Evolutionary conservation across 2,797 vertebrate species (phyloP).

Genomic region (Tokudaia muenninki): DNA sequence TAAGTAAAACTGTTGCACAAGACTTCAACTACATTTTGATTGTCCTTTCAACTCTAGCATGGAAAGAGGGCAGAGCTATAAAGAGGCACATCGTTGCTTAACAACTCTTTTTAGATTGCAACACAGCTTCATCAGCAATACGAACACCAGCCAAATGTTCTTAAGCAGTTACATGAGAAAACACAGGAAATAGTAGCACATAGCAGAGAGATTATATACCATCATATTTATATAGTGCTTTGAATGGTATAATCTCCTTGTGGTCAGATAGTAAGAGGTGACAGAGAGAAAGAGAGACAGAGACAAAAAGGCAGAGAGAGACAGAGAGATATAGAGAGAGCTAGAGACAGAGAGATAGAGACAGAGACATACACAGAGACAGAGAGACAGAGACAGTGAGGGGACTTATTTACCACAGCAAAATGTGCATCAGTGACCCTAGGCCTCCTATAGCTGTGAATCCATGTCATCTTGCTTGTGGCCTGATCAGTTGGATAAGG

Average conservation of each 20-base stretch:
- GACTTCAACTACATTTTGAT: neutral
- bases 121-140: conserved; percentile 26
- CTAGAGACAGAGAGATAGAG: neutral
- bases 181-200: conserved; percentile 42
- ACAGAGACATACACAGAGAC: neutral
- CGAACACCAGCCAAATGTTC: conserved; percentile 23
- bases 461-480: neutral
- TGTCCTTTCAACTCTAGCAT: neutral
- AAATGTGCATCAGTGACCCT: neutral
- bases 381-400: neutral
- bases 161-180: conserved; percentile 55
- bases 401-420: neutral
- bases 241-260: neutral
- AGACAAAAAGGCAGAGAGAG: neutral
- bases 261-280: neutral
- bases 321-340: neutral
- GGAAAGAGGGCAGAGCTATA: conserved; percentile 25
- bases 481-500: neutral
- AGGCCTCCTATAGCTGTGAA: neutral
- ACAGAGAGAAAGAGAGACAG: neutral
- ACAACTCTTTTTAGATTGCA: conserved; percentile 23
- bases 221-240: conserved; percentile 5
- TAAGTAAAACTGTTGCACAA: neutral
- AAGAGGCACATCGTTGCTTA: conserved; percentile 66
- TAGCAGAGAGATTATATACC: neutral